These are phyloP conservation scores for Protomyctophum bolini DNA, from an alignment of 2,113 vertebrate species.

Conservation along the genomic window DNA sequence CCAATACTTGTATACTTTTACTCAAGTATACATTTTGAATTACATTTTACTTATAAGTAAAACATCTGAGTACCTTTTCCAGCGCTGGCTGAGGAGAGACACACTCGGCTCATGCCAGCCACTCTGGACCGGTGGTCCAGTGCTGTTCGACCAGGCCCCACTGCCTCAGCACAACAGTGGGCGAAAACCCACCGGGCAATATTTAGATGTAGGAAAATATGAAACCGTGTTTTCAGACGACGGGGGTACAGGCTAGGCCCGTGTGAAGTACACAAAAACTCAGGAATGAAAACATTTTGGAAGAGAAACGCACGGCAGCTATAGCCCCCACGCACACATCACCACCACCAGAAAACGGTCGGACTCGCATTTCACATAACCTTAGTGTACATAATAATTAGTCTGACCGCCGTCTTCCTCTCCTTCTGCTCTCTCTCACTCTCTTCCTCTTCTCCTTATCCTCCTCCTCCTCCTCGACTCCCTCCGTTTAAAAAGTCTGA, in stretches of 20 bases:
- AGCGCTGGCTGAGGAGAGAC: constrained; percentile 13
- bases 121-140: constrained; percentile 58
- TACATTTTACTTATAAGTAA: too few species aligned
- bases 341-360: constrained; percentile 24
- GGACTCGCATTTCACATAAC: constrained; percentile 57
- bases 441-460: constrained; percentile 46
- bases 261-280: constrained; percentile 51
- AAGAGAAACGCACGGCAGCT: neutral
- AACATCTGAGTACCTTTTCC: too few species aligned
- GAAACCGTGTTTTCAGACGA: constrained; percentile 55
- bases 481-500: constrained; percentile 27
- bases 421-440: constrained; percentile 57
- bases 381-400: constrained; percentile 71
- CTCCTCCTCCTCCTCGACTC: constrained; percentile 26
- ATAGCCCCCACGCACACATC: too few species aligned
- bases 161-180: constrained; percentile 66
- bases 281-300: constrained; percentile 59
- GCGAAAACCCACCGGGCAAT: constrained; percentile 47
- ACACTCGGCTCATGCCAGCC: constrained; percentile 27
- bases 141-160: constrained; percentile 47
- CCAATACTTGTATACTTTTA: too few species aligned
- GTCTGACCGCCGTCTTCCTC: constrained; percentile 73
- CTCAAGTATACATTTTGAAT: too few species aligned
- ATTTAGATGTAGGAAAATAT: constrained; percentile 68
- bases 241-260: constrained; percentile 11